phyloP scores from a whole-genome alignment of 2,113 vertebrate species.

The Myiopsitta monachus region DNA sequence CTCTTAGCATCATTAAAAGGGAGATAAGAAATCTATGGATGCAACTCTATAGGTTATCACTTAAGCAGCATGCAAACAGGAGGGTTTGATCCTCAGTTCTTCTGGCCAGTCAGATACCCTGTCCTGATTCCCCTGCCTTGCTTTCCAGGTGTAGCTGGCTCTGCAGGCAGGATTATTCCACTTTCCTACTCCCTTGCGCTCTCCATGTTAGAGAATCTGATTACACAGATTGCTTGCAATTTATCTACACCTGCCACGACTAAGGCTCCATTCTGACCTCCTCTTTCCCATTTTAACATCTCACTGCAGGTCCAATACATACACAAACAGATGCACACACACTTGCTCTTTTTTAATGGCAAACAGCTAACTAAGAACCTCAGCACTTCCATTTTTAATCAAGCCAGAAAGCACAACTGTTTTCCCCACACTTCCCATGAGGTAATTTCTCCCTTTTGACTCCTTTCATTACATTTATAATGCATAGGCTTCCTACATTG shows the following conservation, averaged over 20 bases:
- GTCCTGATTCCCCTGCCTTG: neutral
- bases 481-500: neutral
- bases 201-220: conserved; percentile 44
- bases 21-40: neutral
- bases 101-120: neutral
- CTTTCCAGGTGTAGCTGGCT: conserved; percentile 8
- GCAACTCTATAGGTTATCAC: neutral
- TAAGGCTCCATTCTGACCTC: conserved; percentile 7
- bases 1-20: neutral
- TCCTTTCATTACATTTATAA: neutral
- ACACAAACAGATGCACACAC: neutral
- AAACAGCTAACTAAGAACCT: neutral
- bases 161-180: conserved; percentile 32
- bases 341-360: neutral
- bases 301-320: neutral
- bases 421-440: neutral
- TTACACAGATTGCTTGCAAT: conserved; percentile 38
- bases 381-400: neutral
- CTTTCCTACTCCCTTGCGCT: neutral
- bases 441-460: neutral
- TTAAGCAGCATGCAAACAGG: neutral
- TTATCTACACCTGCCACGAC: conserved; percentile 38
- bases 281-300: conserved; percentile 4
- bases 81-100: neutral
- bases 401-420: neutral